Evolutionary conservation across 2,113 vertebrate species (phyloP).

Genomic region (Poicephalus gulielmi): DNA sequence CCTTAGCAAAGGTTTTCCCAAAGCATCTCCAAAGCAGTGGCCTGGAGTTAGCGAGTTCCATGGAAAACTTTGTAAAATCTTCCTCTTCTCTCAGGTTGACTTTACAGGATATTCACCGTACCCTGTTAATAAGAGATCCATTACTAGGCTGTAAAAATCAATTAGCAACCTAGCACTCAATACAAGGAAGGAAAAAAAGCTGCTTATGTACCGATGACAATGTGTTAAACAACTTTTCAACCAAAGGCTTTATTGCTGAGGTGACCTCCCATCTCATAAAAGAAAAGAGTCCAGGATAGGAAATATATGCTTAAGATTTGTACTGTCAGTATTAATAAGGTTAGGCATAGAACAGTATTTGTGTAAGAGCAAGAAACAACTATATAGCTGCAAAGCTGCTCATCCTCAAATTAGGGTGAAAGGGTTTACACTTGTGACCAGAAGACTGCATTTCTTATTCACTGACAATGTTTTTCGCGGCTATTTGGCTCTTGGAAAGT

Average conservation of each 20-base stretch:
- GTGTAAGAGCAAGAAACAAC: neutral
- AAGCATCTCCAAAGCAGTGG: neutral
- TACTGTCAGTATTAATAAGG: neutral
- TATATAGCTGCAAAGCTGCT: neutral
- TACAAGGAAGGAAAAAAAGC: neutral
- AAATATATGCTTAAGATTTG: neutral
- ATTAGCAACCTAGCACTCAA: neutral
- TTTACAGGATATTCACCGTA: neutral
- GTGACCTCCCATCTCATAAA: neutral
- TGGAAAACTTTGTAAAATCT: neutral
- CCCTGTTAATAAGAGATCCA: neutral
- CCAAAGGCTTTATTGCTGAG: neutral
- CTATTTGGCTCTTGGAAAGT: neutral
- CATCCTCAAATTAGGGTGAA: neutral
- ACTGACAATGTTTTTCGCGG: neutral
- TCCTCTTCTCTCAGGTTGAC: neutral
- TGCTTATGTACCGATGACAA: neutral
- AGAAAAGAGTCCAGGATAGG: neutral
- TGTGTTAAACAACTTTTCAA: neutral
- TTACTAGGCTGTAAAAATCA: constrained; percentile 19
- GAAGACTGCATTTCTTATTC: neutral
- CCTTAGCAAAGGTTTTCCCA: neutral
- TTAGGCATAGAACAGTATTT: neutral
- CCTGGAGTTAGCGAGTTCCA: neutral
- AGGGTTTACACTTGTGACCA: neutral